Conservation (phyloP, 2,888 invertebrate genomes). For the Athetis lepigone region DNA sequence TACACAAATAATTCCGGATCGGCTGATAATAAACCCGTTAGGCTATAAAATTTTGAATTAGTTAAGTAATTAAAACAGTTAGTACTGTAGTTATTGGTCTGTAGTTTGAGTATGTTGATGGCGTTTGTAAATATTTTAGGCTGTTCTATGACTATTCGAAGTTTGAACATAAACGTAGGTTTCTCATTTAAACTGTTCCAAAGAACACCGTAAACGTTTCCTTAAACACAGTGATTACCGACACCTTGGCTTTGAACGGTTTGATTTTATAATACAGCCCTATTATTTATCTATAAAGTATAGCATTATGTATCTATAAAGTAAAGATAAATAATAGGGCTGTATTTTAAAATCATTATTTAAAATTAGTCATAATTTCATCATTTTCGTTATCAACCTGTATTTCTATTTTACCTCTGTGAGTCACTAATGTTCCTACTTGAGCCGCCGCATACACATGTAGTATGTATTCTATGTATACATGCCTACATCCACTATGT, state of each 20-base stretch:
- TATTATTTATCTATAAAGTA: not conserved
- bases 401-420: constrained; percentile 38
- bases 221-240: not conserved
- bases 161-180: not conserved
- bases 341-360: too few species aligned
- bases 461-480: too few species aligned
- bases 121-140: not conserved
- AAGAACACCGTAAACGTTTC: not conserved
- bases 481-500: constrained; percentile 46
- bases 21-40: constrained; percentile 63
- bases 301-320: too few species aligned
- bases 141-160: not conserved
- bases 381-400: constrained; percentile 28
- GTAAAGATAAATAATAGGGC: too few species aligned
- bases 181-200: not conserved
- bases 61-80: constrained; percentile 61
- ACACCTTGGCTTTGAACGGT: not conserved
- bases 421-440: constrained; percentile 52
- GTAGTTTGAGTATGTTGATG: constrained; percentile 42
- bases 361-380: constrained; percentile 6
- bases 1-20: constrained; percentile 57
- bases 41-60: constrained; percentile 59
- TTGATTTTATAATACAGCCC: not conserved
- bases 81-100: constrained; percentile 37
- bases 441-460: constrained; percentile 30